These are phyloP conservation scores for Lasioglossum pauxillum DNA, from an alignment of 2,888 invertebrate species.

Conservation along the genomic window DNA sequence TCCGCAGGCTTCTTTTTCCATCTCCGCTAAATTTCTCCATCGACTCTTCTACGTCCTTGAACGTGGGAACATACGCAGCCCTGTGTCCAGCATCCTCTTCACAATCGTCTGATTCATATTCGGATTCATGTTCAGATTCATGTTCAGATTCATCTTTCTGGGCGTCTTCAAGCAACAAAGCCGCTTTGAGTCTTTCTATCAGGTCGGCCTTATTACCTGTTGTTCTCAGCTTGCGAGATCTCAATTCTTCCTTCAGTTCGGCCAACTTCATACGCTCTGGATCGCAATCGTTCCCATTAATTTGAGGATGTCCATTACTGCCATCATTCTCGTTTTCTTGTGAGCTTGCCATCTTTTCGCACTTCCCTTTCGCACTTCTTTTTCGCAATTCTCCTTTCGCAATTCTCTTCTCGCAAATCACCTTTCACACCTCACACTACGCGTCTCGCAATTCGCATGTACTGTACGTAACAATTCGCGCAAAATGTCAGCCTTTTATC, in stretches of 20 bases:
- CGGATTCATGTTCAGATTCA: background rate
- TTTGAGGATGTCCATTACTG: background rate
- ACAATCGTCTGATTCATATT: background rate
- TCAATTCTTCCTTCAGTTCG: background rate
- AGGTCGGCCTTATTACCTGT: constrained; percentile 10
- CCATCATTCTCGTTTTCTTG: no score
- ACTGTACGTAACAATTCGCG: no score
- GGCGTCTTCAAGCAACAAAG: constrained; percentile 6
- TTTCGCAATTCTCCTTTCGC: no score
- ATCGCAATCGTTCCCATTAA: background rate
- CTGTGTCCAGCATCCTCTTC: background rate
- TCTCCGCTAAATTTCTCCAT: background rate
- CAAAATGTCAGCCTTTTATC: no score
- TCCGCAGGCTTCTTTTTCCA: background rate
- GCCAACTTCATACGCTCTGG: background rate
- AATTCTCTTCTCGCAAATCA: background rate
- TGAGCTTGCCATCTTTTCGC: no score
- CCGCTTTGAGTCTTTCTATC: constrained; percentile 17
- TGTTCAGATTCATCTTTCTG: constrained; percentile 2
- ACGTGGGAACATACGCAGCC: background rate
- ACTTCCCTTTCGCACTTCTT: no score
- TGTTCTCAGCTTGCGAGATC: background rate
- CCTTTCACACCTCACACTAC: background rate
- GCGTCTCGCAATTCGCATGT: no score
- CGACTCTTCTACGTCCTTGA: background rate